phyloP scores from a whole-genome alignment of 2,113 vertebrate species.

The Corydoras maculifer region DNA sequence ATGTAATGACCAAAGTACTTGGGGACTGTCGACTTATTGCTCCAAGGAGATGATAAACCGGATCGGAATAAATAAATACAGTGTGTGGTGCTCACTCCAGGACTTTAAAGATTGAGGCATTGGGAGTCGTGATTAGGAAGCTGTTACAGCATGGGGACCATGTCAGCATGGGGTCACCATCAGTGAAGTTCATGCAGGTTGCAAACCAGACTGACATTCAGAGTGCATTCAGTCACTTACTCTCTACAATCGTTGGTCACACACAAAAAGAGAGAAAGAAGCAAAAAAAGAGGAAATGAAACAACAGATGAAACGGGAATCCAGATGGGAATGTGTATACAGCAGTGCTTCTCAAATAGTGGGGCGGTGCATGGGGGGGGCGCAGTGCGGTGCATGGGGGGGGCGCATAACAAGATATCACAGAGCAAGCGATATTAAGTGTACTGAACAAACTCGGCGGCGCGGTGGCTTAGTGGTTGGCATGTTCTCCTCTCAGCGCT shows the following conservation, averaged over 20 bases:
- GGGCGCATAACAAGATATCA: too few relatives aligned
- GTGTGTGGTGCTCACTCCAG: not conserved
- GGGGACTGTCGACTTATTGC: too few relatives aligned
- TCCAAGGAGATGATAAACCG: too few relatives aligned
- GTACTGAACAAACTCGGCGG: too few relatives aligned
- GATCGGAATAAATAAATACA: not conserved
- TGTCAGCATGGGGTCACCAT: not conserved
- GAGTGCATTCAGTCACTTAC: conserved; percentile 37
- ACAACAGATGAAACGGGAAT: not conserved
- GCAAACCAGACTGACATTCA: not conserved
- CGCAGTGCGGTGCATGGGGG: too few relatives aligned
- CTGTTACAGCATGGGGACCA: not conserved
- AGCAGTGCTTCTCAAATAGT: too few relatives aligned
- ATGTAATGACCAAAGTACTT: too few relatives aligned
- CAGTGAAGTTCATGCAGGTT: conserved; percentile 1
- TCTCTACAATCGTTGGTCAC: conserved; percentile 30
- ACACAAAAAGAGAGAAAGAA: conserved; percentile 14
- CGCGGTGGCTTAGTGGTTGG: too few relatives aligned
- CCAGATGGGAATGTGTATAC: not conserved
- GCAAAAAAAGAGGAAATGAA: conserved; percentile 5
- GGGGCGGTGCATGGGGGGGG: too few relatives aligned
- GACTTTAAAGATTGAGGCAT: conserved; percentile 1
- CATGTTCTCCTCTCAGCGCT: too few relatives aligned
- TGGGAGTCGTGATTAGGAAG: conserved; percentile 10
- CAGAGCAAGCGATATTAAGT: too few relatives aligned